Percentiles rank a stretch among this genome's conserved stretches.
Evolutionary conservation across 2,797 vertebrate genomes (phyloP).

Genomic region (Sciaenops ocellatus): DNA sequence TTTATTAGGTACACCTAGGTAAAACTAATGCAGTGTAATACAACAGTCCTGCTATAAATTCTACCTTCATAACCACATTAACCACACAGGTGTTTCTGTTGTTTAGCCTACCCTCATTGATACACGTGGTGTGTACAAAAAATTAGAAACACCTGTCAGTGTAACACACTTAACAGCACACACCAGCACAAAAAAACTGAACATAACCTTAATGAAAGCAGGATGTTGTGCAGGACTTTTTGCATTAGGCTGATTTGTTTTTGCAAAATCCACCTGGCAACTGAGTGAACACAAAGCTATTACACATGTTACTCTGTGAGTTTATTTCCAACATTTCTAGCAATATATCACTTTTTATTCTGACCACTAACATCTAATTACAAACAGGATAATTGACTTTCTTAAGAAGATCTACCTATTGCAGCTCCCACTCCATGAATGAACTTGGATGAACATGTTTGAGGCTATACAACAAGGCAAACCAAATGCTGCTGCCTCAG

Average conservation of each 20-base stretch:
- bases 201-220: neutral
- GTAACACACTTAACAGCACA: neutral
- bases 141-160: neutral
- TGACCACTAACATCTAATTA: neutral
- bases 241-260: too few relatives aligned
- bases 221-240: neutral
- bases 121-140: neutral
- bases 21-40: neutral
- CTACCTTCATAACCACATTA: neutral
- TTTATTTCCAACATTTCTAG: neutral
- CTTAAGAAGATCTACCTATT: neutral
- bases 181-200: too few relatives aligned
- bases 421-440: neutral
- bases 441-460: neutral
- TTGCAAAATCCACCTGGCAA: neutral
- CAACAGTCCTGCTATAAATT: neutral
- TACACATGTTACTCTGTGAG: neutral
- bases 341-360: neutral
- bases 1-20: constrained; percentile 2
- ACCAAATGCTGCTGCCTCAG: neutral
- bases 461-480: neutral
- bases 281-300: neutral
- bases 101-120: neutral
- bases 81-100: neutral
- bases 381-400: neutral